Evolutionary conservation across 2,888 invertebrate species (phyloP), one percentile per base, ranked within the genome.

Genomic region (Trichogramma evanescens): DNA sequence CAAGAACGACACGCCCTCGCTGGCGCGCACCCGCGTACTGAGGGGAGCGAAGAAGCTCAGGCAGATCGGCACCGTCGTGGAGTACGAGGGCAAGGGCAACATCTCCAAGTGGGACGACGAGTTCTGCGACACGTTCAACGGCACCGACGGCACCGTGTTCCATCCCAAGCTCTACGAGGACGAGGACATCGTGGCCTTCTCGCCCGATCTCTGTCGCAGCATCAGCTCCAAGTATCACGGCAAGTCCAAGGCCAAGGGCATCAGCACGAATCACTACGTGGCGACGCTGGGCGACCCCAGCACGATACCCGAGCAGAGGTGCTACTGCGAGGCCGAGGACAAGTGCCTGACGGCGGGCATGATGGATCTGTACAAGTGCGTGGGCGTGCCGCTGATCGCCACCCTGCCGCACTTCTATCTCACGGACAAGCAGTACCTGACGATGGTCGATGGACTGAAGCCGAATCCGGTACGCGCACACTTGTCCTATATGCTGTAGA

Each of bases 111-210:
- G 92, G 91, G 77, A 78, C 0, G 87, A 84, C 0, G 82, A 84
- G 55, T 62, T 62, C 0, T 94, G 95, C 72, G 91, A 93, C 72
- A 80, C 83, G 56, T 88, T 85, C 69, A 79, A 82, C 6, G 95
- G 95, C 1, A 93, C 93, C 0, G 95, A 95, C 72, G 89, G 92
- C 0, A 92, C 93, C 0, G 86, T 94, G n/a, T 94, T 94, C 76
- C 86, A 91, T 0, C 93, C 94, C 0, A 88, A 89, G 68, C 72
- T 88, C 52, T 82, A 82, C 1, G 80, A 82, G 59, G 83, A 84
- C 13, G 85, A 88, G 53, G 84, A 88, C 4, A 72, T 90, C 7
- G 83, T 86, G 67, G 86, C 89, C 0, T 94, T 85, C 70, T 84
- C 89, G 0, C 84, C 86, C 0, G 92, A 93, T 74, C 72, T 94